A percentile compares a stretch with the other conserved stretches of the same genome.
These are phyloP conservation scores for Lepus europaeus DNA, from an alignment of 2,113 vertebrate species.

Conservation along the genomic window DNA sequence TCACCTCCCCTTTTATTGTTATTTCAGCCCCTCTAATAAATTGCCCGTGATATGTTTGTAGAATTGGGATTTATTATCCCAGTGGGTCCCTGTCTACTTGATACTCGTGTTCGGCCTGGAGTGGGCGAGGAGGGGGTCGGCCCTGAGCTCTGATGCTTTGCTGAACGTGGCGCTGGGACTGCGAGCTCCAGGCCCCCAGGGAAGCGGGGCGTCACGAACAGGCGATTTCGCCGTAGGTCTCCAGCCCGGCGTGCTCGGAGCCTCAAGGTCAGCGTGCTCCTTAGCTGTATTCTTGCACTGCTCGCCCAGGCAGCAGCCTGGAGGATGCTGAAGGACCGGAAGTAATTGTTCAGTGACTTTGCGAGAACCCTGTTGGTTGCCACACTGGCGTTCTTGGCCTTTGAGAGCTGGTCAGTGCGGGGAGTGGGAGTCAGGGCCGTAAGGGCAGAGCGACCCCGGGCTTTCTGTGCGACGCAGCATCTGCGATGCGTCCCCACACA, in stretches of 20 bases:
- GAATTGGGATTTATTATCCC: not conserved
- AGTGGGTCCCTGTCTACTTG: fast-evolving
- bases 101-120: not conserved
- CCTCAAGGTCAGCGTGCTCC: not conserved
- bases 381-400: not conserved
- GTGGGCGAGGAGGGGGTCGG: fast-evolving
- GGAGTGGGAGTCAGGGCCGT: not conserved
- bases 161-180: fast-evolving
- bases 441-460: no score
- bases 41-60: not conserved
- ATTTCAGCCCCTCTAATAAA: not conserved
- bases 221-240: no score
- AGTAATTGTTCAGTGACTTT: not conserved
- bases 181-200: no score
- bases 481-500: not conserved
- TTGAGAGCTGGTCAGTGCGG: not conserved
- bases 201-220: fast-evolving
- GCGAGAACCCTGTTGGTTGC: not conserved
- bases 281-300: not conserved
- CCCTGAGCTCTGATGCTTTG: no score
- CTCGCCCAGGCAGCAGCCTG: not conserved
- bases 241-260: no score
- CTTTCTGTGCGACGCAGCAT: not conserved
- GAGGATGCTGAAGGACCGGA: not conserved
- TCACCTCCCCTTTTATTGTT: not conserved